Evolutionary conservation across 2,797 vertebrate genomes (phyloP).

Genomic region (Hippocampus kuda): DNA sequence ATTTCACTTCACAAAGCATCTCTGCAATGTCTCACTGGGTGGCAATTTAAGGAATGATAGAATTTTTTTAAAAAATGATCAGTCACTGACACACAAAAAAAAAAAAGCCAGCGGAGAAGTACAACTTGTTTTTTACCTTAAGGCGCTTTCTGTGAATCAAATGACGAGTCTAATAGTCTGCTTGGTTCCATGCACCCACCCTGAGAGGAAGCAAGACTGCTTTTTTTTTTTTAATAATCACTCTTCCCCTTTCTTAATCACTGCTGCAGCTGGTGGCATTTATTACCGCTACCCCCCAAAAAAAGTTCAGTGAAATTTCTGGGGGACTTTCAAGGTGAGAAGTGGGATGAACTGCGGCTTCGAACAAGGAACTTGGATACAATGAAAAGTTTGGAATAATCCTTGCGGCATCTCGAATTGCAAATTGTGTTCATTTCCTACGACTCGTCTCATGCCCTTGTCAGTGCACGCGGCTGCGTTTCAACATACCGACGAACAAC

Average conservation of each 20-base stretch:
- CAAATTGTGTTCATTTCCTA: not conserved
- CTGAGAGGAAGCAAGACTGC: constrained; percentile 45
- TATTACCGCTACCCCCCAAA: not conserved
- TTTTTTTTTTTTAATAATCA: constrained; percentile 5
- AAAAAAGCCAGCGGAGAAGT: not conserved
- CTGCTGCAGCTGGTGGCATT: constrained; percentile 6
- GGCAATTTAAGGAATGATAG: not conserved
- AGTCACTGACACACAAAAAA: not conserved
- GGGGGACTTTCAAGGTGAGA: not conserved
- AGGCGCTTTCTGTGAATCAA: not conserved
- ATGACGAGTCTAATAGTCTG: not conserved
- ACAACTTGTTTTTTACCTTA: not conserved
- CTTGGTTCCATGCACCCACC: constrained; percentile 25
- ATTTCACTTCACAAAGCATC: constrained; percentile 70
- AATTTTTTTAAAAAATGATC: not conserved
- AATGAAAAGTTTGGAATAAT: not conserved
- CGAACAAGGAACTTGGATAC: not conserved
- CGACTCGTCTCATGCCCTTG: not conserved
- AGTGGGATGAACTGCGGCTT: not conserved
- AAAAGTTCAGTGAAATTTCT: not conserved
- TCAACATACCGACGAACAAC: not conserved
- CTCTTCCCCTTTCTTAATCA: constrained; percentile 16
- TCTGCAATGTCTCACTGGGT: constrained; percentile 27
- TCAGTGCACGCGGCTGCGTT: not conserved
- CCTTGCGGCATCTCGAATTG: not conserved